phyloP scores from a whole-genome alignment of 92 coral and sea anemone genomes.

The Parazoanthus swiftii region DNA sequence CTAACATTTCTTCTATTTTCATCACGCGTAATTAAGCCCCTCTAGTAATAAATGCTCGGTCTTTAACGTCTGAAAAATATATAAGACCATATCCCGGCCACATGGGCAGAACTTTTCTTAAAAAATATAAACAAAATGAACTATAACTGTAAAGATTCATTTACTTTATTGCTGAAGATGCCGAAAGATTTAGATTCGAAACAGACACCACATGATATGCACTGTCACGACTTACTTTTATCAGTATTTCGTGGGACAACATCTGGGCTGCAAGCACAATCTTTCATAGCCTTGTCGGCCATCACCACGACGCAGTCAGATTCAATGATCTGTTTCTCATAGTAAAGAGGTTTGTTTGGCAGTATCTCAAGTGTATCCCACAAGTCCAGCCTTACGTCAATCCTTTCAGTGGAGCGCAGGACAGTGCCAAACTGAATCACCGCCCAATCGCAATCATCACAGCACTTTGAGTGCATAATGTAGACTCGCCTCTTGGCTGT shows the following conservation, averaged over 20 bases:
- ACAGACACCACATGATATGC: background rate
- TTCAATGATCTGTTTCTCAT: constrained; percentile 63
- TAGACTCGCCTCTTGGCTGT: constrained; percentile 56
- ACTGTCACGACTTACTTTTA: constrained; percentile 41
- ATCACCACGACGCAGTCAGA: constrained; percentile 70
- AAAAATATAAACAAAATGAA: too few species aligned
- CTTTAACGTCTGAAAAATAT: too few species aligned
- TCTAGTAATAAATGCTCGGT: too few species aligned
- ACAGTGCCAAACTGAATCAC: constrained; percentile 68
- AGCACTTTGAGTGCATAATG: constrained; percentile 74
- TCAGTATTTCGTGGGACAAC: constrained; percentile 22
- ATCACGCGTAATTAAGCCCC: too few species aligned
- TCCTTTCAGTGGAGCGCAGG: constrained; percentile 62
- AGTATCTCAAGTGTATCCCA: constrained; percentile 65
- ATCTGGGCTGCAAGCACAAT: constrained; percentile 30
- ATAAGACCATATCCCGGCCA: too few species aligned
- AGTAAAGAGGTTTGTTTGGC: constrained; percentile 65
- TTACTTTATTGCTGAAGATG: too few species aligned
- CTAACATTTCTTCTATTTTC: too few species aligned
- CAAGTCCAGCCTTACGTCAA: constrained; percentile 64
- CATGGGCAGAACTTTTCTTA: too few species aligned
- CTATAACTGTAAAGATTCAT: too few species aligned
- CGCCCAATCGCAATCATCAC: constrained; percentile 75
- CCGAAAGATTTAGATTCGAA: too few species aligned
- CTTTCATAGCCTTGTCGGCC: constrained; percentile 53